Evolutionary conservation across 1,140 invertebrate genomes (phyloP).

Genomic region (Holotrichia oblita): DNA sequence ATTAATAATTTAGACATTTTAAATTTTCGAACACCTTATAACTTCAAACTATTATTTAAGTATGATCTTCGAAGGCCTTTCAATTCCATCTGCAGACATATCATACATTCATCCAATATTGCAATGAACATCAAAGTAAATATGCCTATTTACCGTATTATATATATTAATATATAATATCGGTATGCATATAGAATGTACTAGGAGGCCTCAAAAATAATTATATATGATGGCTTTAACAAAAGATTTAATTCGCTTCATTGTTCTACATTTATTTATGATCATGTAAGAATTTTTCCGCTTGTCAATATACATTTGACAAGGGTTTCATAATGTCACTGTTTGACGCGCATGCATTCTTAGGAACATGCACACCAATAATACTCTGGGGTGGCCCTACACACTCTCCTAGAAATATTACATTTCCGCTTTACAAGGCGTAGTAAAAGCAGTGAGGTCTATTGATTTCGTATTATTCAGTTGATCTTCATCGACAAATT

Average conservation of each 20-base stretch:
- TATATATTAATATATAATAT: no score
- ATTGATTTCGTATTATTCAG: background rate
- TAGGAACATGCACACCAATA: background rate
- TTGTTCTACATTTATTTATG: constrained; percentile 23
- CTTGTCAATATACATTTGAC: constrained; percentile 9
- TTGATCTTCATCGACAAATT: background rate
- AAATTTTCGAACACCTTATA: no score
- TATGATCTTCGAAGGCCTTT: no score
- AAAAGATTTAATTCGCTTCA: constrained; percentile 6
- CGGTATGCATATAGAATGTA: background rate
- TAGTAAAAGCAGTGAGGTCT: background rate
- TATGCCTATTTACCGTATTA: no score
- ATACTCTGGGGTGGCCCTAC: constrained; percentile 1
- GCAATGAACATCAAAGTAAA: no score
- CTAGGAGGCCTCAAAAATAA: background rate
- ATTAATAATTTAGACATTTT: no score
- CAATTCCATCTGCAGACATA: no score
- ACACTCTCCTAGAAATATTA: background rate
- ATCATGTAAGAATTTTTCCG: background rate
- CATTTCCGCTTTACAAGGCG: background rate
- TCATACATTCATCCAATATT: no score
- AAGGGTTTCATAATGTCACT: background rate
- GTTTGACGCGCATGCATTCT: constrained; percentile 2
- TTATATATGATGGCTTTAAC: background rate
- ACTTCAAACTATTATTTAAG: no score